Conservation (phyloP, 2,888 invertebrate genomes). For the Gnatocerus cornutus region DNA sequence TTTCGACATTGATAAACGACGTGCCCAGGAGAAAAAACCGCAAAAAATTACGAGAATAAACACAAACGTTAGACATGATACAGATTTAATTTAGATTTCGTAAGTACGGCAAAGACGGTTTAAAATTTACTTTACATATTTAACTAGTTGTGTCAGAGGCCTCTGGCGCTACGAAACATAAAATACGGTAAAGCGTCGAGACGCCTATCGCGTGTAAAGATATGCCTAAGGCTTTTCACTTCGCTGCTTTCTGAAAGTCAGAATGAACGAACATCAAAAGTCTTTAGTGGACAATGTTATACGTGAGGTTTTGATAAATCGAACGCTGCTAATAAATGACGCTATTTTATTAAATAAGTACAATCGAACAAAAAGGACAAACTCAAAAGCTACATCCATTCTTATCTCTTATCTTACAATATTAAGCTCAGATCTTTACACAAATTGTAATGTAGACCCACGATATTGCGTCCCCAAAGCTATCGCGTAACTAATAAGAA, state of each 20-base stretch:
- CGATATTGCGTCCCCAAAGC: conserved; percentile 4
- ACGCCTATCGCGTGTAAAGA: conserved; percentile 45
- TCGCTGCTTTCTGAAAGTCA: conserved; percentile 38
- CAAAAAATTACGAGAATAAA: conserved; percentile 22
- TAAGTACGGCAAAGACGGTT: conserved; percentile 40
- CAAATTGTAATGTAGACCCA: conserved; percentile 15
- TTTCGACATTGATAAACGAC: conserved; percentile 29
- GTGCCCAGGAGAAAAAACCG: not conserved
- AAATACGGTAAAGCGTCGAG: conserved; percentile 42
- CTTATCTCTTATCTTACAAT: conserved; percentile 17
- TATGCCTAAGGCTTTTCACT: conserved; percentile 42
- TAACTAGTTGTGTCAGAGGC: conserved; percentile 43
- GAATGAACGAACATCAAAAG: conserved; percentile 28
- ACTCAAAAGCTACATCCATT: not conserved
- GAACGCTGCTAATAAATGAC: not conserved
- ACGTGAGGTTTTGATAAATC: conserved; percentile 13
- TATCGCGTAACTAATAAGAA: conserved; percentile 13
- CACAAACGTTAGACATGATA: conserved; percentile 27
- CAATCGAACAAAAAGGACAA: too few species aligned
- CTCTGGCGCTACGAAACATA: conserved; percentile 32
- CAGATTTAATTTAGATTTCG: conserved; percentile 30
- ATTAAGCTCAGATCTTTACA: conserved; percentile 17
- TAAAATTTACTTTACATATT: conserved; percentile 45
- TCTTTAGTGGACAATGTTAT: conserved; percentile 35
- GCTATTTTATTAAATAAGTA: not conserved